Evolutionary conservation across 2,888 invertebrate genomes (phyloP).

Genomic region (Drosophila testacea): DNA sequence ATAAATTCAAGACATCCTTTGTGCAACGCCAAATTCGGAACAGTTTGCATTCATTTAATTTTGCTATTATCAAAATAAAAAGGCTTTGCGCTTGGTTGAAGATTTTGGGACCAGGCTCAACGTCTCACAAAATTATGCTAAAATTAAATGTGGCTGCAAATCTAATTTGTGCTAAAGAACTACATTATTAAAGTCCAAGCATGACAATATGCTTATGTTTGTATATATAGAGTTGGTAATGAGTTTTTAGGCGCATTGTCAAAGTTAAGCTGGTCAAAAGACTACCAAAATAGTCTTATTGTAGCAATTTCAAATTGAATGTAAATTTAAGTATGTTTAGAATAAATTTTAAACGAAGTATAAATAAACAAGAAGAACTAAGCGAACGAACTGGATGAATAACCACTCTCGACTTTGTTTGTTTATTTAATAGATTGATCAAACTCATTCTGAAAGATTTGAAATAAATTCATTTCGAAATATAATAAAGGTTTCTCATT

Average conservation of each 20-base stretch:
- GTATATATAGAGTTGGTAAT: not conserved
- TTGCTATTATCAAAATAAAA: constrained; percentile 76
- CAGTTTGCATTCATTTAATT: constrained; percentile 78
- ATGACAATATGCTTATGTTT: not conserved
- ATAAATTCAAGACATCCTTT: constrained; percentile 72
- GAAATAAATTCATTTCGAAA: not conserved
- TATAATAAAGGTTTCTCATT: not conserved
- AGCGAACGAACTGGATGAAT: not conserved
- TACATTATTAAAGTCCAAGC: constrained; percentile 5
- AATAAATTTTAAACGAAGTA: not conserved
- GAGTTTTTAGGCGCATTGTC: not conserved
- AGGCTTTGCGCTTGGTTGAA: constrained; percentile 77
- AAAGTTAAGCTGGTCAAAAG: not conserved
- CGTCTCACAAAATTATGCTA: constrained; percentile 64
- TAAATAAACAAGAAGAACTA: not conserved
- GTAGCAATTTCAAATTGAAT: not conserved
- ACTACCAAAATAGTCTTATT: not conserved
- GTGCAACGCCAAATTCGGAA: constrained; percentile 59
- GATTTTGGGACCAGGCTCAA: constrained; percentile 48
- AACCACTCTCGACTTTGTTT: not conserved
- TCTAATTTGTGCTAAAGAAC: constrained; percentile 45
- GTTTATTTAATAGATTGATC: not conserved
- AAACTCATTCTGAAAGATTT: not conserved
- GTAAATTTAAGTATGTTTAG: not conserved
- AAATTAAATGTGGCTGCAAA: constrained; percentile 50